These are phyloP conservation scores for Sphecodes monilicornis DNA, from an alignment of 2,888 invertebrate species.

Conservation along the genomic window DNA sequence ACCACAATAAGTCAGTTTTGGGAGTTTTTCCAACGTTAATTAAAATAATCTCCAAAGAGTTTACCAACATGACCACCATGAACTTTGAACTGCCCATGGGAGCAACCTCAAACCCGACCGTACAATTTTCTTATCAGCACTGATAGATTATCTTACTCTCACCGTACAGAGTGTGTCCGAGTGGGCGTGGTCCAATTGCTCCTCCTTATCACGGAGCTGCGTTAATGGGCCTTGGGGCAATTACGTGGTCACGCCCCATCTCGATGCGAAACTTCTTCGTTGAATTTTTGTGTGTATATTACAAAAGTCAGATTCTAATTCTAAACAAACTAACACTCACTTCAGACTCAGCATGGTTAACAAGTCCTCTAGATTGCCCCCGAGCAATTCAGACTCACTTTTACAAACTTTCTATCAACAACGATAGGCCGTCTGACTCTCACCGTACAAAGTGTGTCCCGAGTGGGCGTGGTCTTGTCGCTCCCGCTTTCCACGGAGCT, in stretches of 20 bases:
- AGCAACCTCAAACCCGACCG: neutral
- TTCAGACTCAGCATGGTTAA: no score
- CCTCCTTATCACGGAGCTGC: neutral
- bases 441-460: neutral
- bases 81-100: neutral
- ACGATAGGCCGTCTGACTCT: neutral
- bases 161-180: neutral
- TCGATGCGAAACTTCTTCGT: no score
- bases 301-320: no score
- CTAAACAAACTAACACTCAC: no score
- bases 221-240: neutral
- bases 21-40: neutral
- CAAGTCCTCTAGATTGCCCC: no score
- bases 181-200: neutral
- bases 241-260: no score
- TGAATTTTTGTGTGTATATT: no score
- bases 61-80: neutral
- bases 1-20: neutral
- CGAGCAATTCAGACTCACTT: no score
- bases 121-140: neutral
- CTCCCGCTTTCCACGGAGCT: constrained; percentile 1
- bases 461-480: neutral
- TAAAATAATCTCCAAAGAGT: neutral
- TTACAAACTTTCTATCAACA: no score
- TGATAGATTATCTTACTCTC: neutral